Base-by-base conservation (phyloP, 1,140 invertebrate genomes). In the Hetaerina americana region DNA sequence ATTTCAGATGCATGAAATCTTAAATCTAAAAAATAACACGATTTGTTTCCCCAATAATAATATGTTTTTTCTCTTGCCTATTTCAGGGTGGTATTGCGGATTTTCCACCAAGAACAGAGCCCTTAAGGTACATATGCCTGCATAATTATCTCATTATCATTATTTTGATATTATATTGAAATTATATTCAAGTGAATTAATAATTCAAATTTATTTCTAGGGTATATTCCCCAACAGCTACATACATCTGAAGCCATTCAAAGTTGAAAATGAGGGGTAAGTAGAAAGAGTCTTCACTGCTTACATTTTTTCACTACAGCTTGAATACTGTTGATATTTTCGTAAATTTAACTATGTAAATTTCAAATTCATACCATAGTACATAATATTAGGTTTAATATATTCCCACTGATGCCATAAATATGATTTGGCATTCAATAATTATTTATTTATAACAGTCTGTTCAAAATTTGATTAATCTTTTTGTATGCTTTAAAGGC, bases 191-290 rank as follows among this genome's bases (percentile, higher is more conserved):
- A 49, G 18, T 18, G 12, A 10, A 26, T 67, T 68, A 31, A 71
- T 26, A 28, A 71, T 26, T 26, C 40, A 70, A 26, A 27, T 71
- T 73, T 24, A 67, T 71, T 79, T 81, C 49, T 77, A 85, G 85
- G 93, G 94, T 12, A 92, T 95, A 77, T 96, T 95, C 80, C 94
- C 94, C 49, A 88, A 87, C 72, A 85, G 85, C 72, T 92, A 90
- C 76, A 84, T 93, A 75, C 83, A 89, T 79, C 81, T 91, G 69
- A 92, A 92, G 79, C 87, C 90, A 66, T 90, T 90, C 75, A 92
- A 90, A 79, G 86, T 90, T 73, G 88, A 90, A 76, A 89, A 89
- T 81, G 88, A 89, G 80, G 88, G 88, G 79, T 85, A 79, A 78
- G 80, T 77, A n/a, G n/a, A n/a, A n/a, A n/a, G n/a, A n/a, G n/a